phyloP scores from a whole-genome alignment of 2,113 vertebrate species.

The Vulpes vulpes region DNA sequence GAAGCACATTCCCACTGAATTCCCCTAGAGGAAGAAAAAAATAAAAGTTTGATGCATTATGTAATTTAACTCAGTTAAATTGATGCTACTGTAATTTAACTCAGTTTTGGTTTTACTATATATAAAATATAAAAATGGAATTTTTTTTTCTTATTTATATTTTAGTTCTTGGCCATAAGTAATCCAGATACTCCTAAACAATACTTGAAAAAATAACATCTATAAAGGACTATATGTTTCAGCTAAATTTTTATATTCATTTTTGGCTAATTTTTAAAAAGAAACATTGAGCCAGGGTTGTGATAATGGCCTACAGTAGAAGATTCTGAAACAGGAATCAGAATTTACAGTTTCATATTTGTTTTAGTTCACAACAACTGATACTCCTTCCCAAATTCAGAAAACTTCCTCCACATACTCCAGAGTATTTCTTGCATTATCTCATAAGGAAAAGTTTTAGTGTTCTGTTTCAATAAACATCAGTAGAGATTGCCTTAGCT shows the following conservation, averaged over 20 bases:
- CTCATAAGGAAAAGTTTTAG: conserved; percentile 36
- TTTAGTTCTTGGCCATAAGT: neutral
- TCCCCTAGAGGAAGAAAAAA: neutral
- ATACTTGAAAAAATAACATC: neutral
- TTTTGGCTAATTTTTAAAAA: neutral
- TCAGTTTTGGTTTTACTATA: neutral
- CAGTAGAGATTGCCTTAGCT: conserved; percentile 18
- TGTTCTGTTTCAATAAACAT: conserved; percentile 42
- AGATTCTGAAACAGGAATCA: neutral
- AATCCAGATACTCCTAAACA: neutral
- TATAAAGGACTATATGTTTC: neutral
- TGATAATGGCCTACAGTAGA: neutral
- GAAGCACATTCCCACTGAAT: neutral
- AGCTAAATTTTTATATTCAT: conserved; percentile 5
- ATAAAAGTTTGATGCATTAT: neutral
- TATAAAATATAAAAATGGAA: conserved; percentile 14
- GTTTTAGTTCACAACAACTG: neutral
- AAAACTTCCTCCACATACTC: neutral
- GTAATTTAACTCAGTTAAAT: conserved; percentile 5
- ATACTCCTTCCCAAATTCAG: neutral
- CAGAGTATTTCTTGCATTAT: neutral
- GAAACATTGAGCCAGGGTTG: neutral
- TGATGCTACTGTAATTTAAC: neutral
- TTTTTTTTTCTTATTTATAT: neutral
- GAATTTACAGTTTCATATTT: neutral